Evolutionary conservation across 1,140 invertebrate species (phyloP), one percentile per base, ranked within the genome.

Genomic region (Drosophila serrata): DNA sequence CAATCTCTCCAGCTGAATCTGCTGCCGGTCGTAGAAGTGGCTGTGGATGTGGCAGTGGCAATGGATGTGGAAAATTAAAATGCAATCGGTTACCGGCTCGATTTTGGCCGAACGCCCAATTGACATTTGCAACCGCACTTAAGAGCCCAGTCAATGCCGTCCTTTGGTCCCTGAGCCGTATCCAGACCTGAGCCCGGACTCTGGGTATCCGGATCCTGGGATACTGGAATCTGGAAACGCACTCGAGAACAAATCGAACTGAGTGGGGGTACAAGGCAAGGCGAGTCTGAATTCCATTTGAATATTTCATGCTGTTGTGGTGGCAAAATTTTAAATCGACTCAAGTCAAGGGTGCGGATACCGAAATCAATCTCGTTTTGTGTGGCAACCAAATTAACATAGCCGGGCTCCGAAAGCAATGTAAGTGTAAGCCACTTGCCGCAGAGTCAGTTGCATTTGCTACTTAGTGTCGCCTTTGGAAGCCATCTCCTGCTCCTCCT

Each of bases 121-220:
- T 92, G 91, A 92, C 91, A 92, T 92, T 92, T 91, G 90, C 90
- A 92, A 92, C 91, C 91, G 91, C 91, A 92, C 90, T 92, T 92
- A 92, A 88, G 90, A 73, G 77, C 46, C 51, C 60, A 29, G 49
- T 17, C 58, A n/a, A 29, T 75, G 46, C 58, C 31, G 40, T 53
- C 56, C 76, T 62, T 69, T 53, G 61, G 64, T 39, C 45, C 45
- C 37, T 19, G n/a, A 45, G 19, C 55, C 35, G 58, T 15, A 61
- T 31, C 43, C 59, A 22, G 13, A 39, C 57, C 68, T 53, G 61
- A 48, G 70, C 39, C 46, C 62, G 33, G 24, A 24, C 24, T 35
- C 22, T 58, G 12, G 61, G 53, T 70, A 60, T 55, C 48, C 58
- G 39, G 19, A 31, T 35, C 35, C 29, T 48, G 24, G 19, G n/a